phyloP scores from a whole-genome alignment of 2,113 vertebrate species.

The Leptodactylus fuscus region DNA sequence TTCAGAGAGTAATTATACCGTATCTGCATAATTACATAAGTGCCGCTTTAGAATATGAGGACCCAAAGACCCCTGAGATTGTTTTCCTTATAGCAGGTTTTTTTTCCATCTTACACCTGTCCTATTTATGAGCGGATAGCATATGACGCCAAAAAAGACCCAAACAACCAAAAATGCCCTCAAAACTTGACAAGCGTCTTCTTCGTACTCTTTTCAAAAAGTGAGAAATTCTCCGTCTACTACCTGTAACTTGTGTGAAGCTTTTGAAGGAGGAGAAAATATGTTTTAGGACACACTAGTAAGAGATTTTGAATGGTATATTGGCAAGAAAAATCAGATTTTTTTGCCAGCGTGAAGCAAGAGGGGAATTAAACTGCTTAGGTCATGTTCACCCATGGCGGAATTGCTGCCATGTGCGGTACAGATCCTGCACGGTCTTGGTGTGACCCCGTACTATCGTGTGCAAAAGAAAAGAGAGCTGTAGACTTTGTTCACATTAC shows the following conservation, averaged over 20 bases:
- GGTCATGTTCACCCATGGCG: too few relatives aligned
- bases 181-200: background rate
- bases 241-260: background rate
- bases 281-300: too few relatives aligned
- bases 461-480: too few relatives aligned
- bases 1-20: slow-evolving; percentile 13
- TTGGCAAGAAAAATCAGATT: too few relatives aligned
- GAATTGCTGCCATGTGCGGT: too few relatives aligned
- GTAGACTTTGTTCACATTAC: too few relatives aligned
- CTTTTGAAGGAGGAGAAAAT: too few relatives aligned
- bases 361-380: too few relatives aligned
- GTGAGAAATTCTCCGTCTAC: background rate
- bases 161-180: background rate
- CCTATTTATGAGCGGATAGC: background rate
- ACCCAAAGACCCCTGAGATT: slow-evolving; percentile 1
- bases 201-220: background rate
- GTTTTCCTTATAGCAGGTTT: background rate
- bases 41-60: background rate
- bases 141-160: background rate
- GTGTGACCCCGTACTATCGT: too few relatives aligned
- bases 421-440: too few relatives aligned
- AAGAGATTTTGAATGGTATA: too few relatives aligned
- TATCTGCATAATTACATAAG: slow-evolving; percentile 38
- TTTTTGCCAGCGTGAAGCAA: too few relatives aligned
- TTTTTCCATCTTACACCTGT: slow-evolving; percentile 37